phyloP scores from a whole-genome alignment of 1,140 invertebrate species.

The Sinonovacula constricta region DNA sequence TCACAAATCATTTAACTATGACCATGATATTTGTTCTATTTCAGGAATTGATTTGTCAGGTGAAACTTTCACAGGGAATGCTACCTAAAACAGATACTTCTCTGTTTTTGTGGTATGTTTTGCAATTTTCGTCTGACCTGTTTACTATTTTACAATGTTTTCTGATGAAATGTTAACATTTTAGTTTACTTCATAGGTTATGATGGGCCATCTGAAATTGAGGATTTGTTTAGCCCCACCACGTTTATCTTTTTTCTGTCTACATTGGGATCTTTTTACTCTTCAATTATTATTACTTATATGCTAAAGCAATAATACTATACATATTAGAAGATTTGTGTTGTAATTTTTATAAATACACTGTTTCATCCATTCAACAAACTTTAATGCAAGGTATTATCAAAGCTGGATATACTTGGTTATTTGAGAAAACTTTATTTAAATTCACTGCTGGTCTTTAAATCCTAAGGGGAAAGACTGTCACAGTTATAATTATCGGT shows the following conservation, averaged over 20 bases:
- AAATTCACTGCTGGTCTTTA: neutral
- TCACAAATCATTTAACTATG: too few relatives aligned
- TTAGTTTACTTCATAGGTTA: neutral
- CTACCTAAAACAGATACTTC: conserved; percentile 8
- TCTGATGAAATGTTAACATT: neutral
- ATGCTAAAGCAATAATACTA: too few relatives aligned
- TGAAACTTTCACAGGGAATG: conserved; percentile 32
- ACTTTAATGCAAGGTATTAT: too few relatives aligned
- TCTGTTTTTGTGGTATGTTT: conserved; percentile 19
- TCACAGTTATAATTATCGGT: neutral
- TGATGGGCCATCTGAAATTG: neutral
- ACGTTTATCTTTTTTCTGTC: too few relatives aligned
- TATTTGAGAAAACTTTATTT: neutral
- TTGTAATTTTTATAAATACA: too few relatives aligned
- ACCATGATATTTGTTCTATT: neutral
- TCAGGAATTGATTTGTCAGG: conserved; percentile 40
- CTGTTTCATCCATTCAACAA: too few relatives aligned
- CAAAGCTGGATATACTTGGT: too few relatives aligned
- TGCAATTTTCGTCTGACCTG: neutral
- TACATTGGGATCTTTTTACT: too few relatives aligned
- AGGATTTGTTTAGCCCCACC: neutral
- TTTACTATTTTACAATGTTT: neutral
- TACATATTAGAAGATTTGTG: too few relatives aligned
- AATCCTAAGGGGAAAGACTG: neutral
- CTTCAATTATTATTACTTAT: too few relatives aligned